Evolutionary conservation across 2,888 invertebrate genomes (phyloP).

Genomic region (Trichacis sp.): DNA sequence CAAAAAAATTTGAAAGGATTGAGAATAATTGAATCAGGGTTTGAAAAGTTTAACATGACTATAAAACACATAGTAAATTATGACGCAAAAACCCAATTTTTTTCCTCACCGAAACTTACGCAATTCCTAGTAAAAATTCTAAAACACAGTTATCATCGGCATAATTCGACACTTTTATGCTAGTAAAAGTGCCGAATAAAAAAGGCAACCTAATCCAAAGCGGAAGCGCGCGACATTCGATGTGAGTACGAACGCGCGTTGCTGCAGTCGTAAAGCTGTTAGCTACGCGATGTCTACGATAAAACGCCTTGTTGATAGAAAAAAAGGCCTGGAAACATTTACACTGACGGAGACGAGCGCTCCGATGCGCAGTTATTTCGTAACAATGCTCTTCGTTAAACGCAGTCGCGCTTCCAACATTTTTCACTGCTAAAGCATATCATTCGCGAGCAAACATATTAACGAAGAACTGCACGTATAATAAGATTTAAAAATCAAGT

Average conservation of each 20-base stretch:
- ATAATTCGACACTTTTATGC: too few species aligned
- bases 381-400: background rate
- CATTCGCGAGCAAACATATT: background rate
- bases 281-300: constrained; percentile 10
- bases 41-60: too few species aligned
- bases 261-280: constrained; percentile 7
- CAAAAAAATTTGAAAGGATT: too few species aligned
- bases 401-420: background rate
- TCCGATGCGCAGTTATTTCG: background rate
- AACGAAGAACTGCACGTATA: too few species aligned
- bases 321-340: constrained; percentile 8
- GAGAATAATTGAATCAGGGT: too few species aligned
- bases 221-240: constrained; percentile 2
- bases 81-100: too few species aligned
- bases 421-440: background rate
- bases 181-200: background rate
- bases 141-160: too few species aligned
- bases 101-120: too few species aligned
- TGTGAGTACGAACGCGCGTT: background rate
- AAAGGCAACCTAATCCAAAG: background rate
- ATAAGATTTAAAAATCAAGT: too few species aligned
- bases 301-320: constrained; percentile 4
- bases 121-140: too few species aligned
- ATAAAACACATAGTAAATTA: too few species aligned
- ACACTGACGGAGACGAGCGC: background rate